Evolutionary conservation across 92 coral and sea anemone species (phyloP).

Genomic region (Epizoanthus stellaris): DNA sequence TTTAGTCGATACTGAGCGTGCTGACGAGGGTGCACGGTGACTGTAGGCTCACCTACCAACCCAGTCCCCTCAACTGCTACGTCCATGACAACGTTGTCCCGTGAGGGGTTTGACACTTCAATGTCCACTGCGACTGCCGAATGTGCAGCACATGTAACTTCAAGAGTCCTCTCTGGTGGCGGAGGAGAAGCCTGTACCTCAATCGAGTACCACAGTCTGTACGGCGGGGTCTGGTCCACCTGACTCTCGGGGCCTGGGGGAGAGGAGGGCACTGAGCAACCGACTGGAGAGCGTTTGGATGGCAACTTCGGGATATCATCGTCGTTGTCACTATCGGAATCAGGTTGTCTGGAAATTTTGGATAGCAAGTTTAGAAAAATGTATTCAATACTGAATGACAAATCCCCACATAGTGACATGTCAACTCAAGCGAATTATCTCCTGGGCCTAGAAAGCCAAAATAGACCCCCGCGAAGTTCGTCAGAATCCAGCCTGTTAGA

Average conservation of each 20-base stretch:
- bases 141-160: conserved; percentile 91
- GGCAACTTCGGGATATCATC: conserved; percentile 1
- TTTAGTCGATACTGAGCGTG: conserved; percentile 79
- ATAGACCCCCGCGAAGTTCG: too few species aligned
- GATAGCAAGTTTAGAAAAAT: not conserved
- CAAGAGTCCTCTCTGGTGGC: conserved; percentile 84
- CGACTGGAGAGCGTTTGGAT: conserved; percentile 29
- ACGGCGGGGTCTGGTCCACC: conserved; percentile 66
- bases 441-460: too few species aligned
- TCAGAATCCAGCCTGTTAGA: too few species aligned
- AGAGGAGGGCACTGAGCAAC: conserved; percentile 44
- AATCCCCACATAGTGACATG: too few species aligned
- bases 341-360: conserved; percentile 53
- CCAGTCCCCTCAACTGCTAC: conserved; percentile 89
- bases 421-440: too few species aligned
- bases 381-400: too few species aligned
- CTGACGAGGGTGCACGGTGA: conserved; percentile 83
- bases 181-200: conserved; percentile 90
- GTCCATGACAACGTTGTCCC: conserved; percentile 82
- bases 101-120: conserved; percentile 90
- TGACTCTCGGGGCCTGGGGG: conserved; percentile 60
- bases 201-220: conserved; percentile 89
- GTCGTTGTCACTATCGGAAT: conserved; percentile 80
- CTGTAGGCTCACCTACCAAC: conserved; percentile 79
- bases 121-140: conserved; percentile 90